Evolutionary conservation across 2,888 invertebrate species (phyloP).

Genomic region (Agriotes lineatus): DNA sequence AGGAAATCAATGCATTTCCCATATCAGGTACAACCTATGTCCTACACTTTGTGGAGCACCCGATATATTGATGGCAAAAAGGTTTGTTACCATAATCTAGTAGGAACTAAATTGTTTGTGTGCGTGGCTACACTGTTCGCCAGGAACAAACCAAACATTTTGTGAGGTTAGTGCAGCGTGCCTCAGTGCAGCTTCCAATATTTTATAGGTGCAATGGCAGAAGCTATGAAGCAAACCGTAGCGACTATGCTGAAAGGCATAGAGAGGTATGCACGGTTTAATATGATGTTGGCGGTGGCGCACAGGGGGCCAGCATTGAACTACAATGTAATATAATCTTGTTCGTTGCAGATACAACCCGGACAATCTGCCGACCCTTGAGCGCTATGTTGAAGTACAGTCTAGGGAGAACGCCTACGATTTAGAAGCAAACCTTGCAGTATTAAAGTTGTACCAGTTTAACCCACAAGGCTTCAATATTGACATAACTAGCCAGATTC

Average conservation of each 20-base stretch:
- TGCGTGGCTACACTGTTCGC: no score
- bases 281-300: neutral
- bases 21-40: no score
- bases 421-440: constrained; percentile 96
- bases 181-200: no score
- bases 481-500: constrained; percentile 88
- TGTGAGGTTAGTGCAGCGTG: no score
- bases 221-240: constrained; percentile 88
- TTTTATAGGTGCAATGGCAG: constrained; percentile 71
- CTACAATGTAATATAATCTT: neutral
- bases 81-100: no score
- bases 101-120: no score
- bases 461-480: constrained; percentile 89
- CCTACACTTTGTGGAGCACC: no score
- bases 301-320: no score
- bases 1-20: no score
- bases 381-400: constrained; percentile 94
- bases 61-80: no score
- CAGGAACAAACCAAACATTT: no score
- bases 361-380: constrained; percentile 90
- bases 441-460: constrained; percentile 96
- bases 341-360: constrained; percentile 88
- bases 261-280: constrained; percentile 76
- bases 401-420: constrained; percentile 95
- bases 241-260: constrained; percentile 91